Conservation (phyloP, 2,888 invertebrate species). For the Scelioninae gen. 1 region DNA sequence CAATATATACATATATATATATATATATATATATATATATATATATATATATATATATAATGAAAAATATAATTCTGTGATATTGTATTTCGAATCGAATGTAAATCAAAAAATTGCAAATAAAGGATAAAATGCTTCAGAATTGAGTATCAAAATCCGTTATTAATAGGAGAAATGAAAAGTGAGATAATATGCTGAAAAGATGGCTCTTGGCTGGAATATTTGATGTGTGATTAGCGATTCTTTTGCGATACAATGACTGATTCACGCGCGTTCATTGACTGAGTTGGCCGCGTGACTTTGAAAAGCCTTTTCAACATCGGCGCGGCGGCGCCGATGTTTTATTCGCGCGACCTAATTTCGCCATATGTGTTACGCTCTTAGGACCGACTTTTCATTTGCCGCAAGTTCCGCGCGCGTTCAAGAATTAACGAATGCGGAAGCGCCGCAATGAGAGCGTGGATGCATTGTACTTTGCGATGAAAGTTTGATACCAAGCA, state of each 20-base stretch:
- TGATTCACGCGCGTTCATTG: slow-evolving; percentile 34
- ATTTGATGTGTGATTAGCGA: slow-evolving; percentile 5
- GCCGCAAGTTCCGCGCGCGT: slow-evolving; percentile 50
- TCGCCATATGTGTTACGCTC: slow-evolving; percentile 41
- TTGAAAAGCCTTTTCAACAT: slow-evolving; percentile 19
- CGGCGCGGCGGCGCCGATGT: slow-evolving; percentile 17
- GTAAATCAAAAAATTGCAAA: too few relatives aligned
- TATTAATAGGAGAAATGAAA: too few relatives aligned
- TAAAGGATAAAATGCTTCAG: too few relatives aligned
- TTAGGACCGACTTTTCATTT: slow-evolving; percentile 59
- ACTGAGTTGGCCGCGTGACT: slow-evolving; percentile 44
- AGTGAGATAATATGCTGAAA: too few relatives aligned
- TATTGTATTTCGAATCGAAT: too few relatives aligned
- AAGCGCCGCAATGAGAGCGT: slow-evolving; percentile 63
- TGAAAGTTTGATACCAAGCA: slow-evolving; percentile 58
- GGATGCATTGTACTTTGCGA: slow-evolving; percentile 56
- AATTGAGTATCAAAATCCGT: too few relatives aligned
- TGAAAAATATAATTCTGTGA: too few relatives aligned
- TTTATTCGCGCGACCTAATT: slow-evolving; percentile 46
- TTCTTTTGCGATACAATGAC: slow-evolving; percentile 11
- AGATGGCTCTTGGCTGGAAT: neutral
- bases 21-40: too few relatives aligned
- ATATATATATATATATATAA: too few relatives aligned
- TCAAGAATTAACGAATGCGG: slow-evolving; percentile 61
- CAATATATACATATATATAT: too few relatives aligned